Evolutionary conservation across 2,888 invertebrate species (phyloP).

Genomic region (Apodemia hepburni): DNA sequence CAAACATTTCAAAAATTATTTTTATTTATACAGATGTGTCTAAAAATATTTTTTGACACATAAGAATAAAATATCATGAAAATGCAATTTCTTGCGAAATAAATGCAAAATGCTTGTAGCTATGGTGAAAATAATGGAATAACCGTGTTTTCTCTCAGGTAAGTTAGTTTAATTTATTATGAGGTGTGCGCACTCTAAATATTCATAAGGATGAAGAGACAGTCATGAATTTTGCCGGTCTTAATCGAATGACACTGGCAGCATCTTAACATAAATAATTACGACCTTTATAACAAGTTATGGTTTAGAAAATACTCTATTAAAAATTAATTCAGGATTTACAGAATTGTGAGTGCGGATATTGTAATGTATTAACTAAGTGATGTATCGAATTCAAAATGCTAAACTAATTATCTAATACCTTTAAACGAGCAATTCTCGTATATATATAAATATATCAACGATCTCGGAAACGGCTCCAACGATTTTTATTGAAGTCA

Average conservation of each 20-base stretch:
- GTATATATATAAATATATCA: no score
- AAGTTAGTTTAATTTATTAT: slow-evolving; percentile 25
- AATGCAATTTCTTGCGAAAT: background rate
- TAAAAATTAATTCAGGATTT: no score
- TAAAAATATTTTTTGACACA: background rate
- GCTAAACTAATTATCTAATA: no score
- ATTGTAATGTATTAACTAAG: no score
- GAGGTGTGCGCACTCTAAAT: slow-evolving; percentile 22
- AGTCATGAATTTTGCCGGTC: slow-evolving; percentile 20
- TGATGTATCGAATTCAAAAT: no score
- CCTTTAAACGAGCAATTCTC: no score
- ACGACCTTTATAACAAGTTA: background rate
- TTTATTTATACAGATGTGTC: no score
- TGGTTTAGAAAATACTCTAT: no score
- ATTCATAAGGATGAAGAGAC: slow-evolving; percentile 21
- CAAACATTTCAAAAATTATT: no score
- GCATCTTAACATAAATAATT: background rate
- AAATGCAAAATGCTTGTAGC: background rate
- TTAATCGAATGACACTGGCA: background rate
- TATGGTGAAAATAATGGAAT: slow-evolving; percentile 24
- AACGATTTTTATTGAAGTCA: no score
- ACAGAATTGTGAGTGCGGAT: no score
- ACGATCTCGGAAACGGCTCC: no score
- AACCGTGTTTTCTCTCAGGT: slow-evolving; percentile 25
- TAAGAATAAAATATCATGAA: background rate